These are phyloP conservation scores for Melanitta fusca DNA, from an alignment of 2,797 vertebrate species.

Conservation along the genomic window DNA sequence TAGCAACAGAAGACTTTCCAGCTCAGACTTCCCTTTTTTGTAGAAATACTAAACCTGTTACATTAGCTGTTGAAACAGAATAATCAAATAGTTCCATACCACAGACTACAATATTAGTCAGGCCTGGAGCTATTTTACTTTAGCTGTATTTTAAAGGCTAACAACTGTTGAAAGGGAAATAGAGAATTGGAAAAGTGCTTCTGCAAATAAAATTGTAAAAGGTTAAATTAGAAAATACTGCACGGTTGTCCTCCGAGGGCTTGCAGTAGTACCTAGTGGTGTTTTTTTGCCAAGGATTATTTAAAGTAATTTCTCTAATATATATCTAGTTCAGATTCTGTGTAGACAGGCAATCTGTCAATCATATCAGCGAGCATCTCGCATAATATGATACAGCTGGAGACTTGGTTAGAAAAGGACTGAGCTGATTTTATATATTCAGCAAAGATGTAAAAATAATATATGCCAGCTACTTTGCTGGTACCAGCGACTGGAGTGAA, in stretches of 20 bases:
- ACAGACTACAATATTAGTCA: background rate
- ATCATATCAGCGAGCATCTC: conserved; percentile 23
- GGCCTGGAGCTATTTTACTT: conserved; percentile 47
- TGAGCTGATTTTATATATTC: background rate
- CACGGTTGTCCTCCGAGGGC: conserved; percentile 52
- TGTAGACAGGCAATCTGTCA: conserved; percentile 53
- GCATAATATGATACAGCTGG: conserved; percentile 35
- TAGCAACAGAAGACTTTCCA: conserved; percentile 20
- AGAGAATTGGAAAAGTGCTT: background rate
- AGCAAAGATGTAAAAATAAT: background rate
- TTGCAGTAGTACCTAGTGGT: background rate
- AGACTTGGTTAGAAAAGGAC: background rate
- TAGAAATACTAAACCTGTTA: background rate
- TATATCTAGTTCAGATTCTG: background rate
- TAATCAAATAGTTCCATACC: background rate
- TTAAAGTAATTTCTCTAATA: conserved; percentile 37
- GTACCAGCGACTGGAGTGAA: accelerated
- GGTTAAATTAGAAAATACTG: conserved; percentile 72
- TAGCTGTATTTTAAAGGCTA: conserved; percentile 42
- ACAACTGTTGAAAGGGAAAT: conserved; percentile 32
- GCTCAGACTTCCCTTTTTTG: background rate
- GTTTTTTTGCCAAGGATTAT: conserved; percentile 40
- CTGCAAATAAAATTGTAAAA: conserved; percentile 43
- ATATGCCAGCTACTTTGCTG: accelerated
- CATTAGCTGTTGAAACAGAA: conserved; percentile 23